Evolutionary conservation across 2,113 vertebrate genomes (phyloP).

Genomic region (Daubentonia madagascariensis): DNA sequence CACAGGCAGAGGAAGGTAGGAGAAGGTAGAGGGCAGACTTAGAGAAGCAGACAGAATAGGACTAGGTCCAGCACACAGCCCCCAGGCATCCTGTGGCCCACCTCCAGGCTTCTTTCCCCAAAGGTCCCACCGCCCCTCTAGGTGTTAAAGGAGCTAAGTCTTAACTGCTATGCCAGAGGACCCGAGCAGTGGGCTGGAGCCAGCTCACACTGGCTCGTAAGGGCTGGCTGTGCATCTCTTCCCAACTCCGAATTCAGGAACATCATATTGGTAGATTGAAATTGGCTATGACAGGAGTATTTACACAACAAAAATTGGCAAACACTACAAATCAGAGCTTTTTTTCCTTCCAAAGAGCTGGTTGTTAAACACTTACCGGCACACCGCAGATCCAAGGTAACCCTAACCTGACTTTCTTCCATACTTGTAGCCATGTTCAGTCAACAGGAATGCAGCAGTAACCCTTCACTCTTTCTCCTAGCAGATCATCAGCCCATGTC

Average conservation of each 20-base stretch:
- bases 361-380: not conserved
- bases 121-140: not conserved
- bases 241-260: not conserved
- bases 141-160: not conserved
- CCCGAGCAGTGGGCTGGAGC: too few relatives aligned
- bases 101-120: not conserved
- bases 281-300: too few relatives aligned
- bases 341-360: not conserved
- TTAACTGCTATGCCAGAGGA: not conserved
- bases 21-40: not conserved
- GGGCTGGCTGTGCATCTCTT: not conserved
- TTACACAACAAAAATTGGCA: not conserved
- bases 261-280: not conserved
- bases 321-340: not conserved
- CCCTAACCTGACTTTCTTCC: not conserved
- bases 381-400: not conserved
- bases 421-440: fast-evolving
- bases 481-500: fast-evolving
- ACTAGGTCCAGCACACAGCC: too few relatives aligned
- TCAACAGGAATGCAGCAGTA: not conserved
- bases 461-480: not conserved
- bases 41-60: not conserved
- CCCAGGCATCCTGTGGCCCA: not conserved
- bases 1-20: too few relatives aligned
- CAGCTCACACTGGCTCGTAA: not conserved